Conservation (phyloP, 1,140 invertebrate species). For the Saccostrea echinata region DNA sequence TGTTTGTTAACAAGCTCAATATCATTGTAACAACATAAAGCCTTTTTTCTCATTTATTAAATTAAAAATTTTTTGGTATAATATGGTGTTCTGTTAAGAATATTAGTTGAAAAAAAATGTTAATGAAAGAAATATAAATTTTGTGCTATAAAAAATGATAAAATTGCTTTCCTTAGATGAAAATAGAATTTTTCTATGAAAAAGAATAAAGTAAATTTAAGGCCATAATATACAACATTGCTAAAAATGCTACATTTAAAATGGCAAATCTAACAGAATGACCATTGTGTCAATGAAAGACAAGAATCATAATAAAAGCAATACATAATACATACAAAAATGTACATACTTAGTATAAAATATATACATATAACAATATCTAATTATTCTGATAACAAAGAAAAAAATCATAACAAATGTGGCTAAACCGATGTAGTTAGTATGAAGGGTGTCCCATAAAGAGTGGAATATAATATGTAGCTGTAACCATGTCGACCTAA, state of each 20-base stretch:
- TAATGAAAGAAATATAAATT: too few relatives aligned
- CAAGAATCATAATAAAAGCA: not conserved
- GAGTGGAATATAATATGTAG: too few relatives aligned
- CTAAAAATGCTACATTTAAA: not conserved
- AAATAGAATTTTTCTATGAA: not conserved
- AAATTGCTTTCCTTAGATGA: too few relatives aligned
- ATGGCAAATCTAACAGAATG: not conserved
- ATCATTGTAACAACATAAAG: too few relatives aligned
- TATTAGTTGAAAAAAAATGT: too few relatives aligned
- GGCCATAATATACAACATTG: not conserved
- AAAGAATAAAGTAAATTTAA: not conserved
- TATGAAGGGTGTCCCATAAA: not conserved
- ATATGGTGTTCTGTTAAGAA: too few relatives aligned
- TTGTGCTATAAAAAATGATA: too few relatives aligned
- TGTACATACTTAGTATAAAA: not conserved
- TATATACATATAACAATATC: not conserved
- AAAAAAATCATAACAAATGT: constrained; percentile 4
- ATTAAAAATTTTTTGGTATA: too few relatives aligned
- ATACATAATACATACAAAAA: not conserved
- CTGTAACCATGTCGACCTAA: too few relatives aligned
- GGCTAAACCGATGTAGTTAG: not conserved
- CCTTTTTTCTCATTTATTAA: too few relatives aligned
- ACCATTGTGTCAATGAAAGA: not conserved
- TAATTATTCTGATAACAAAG: not conserved
- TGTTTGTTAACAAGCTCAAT: too few relatives aligned